Conservation (phyloP, 2,113 vertebrate species). For the Dicerorhinus sumatrensis region DNA sequence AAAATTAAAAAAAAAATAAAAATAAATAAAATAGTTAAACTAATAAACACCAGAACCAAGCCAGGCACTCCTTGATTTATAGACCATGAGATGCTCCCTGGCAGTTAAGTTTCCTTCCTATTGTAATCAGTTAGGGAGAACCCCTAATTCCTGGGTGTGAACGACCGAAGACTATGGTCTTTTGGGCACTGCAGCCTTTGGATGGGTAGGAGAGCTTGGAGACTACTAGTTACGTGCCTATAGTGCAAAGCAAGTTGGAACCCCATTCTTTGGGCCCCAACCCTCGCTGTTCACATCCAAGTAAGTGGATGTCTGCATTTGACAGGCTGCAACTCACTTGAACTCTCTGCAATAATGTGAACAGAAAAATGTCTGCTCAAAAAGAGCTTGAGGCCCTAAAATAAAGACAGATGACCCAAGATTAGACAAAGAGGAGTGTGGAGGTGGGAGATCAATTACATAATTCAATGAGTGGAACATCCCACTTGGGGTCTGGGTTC, state of each 20-base stretch:
- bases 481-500: background rate
- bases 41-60: background rate
- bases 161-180: background rate
- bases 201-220: background rate
- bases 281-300: background rate
- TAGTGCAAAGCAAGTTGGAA: background rate
- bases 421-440: background rate
- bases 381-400: conserved; percentile 7
- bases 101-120: background rate
- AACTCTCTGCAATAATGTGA: background rate
- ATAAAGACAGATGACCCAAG: background rate
- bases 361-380: background rate
- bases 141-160: background rate
- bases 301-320: background rate
- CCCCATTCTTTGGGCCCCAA: background rate
- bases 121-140: background rate
- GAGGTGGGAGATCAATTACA: background rate
- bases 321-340: background rate
- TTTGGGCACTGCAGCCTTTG: background rate
- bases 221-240: background rate
- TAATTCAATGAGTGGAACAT: background rate
- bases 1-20: too few relatives aligned
- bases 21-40: too few relatives aligned
- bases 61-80: background rate
- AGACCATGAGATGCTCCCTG: background rate